Conservation (phyloP, 2,113 vertebrate genomes). For the Limnothrissa miodon region DNA sequence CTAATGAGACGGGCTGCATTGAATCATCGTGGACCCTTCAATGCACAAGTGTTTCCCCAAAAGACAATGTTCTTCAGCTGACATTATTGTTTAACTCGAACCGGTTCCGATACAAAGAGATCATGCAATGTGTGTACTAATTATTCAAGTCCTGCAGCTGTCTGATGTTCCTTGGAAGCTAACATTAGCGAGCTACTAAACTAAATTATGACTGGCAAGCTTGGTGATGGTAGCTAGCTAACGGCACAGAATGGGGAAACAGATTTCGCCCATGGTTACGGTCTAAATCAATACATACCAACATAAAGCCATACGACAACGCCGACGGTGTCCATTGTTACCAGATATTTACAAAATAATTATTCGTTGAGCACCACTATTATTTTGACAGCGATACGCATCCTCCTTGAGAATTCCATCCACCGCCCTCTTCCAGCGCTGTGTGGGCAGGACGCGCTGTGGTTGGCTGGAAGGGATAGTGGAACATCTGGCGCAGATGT, state of each 20-base stretch:
- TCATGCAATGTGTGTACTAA: neutral
- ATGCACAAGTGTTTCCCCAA: neutral
- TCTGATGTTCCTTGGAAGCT: conserved; percentile 36
- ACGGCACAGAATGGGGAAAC: neutral
- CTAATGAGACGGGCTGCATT: neutral
- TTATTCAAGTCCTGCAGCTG: neutral
- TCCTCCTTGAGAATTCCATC: conserved; percentile 63
- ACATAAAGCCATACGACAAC: conserved; percentile 59
- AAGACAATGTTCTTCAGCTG: neutral
- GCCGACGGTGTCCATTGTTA: conserved; percentile 61
- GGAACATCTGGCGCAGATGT: conserved; percentile 68
- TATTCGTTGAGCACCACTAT: conserved; percentile 43
- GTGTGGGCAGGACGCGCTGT: conserved; percentile 47
- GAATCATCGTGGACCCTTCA: neutral
- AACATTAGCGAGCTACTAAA: conserved; percentile 45
- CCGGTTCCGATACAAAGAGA: neutral
- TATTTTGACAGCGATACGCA: conserved; percentile 61
- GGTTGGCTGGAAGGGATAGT: conserved; percentile 55
- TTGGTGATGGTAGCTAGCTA: neutral
- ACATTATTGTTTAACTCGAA: neutral
- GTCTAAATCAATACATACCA: conserved; percentile 64
- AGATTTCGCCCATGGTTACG: neutral
- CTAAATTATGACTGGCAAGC: conserved; percentile 14
- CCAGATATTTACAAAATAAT: conserved; percentile 49
- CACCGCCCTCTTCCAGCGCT: conserved; percentile 57